Evolutionary conservation across 2,113 vertebrate species (phyloP), one percentile per base, ranked within the genome.

Genomic region (Pedionomus torquatus): DNA sequence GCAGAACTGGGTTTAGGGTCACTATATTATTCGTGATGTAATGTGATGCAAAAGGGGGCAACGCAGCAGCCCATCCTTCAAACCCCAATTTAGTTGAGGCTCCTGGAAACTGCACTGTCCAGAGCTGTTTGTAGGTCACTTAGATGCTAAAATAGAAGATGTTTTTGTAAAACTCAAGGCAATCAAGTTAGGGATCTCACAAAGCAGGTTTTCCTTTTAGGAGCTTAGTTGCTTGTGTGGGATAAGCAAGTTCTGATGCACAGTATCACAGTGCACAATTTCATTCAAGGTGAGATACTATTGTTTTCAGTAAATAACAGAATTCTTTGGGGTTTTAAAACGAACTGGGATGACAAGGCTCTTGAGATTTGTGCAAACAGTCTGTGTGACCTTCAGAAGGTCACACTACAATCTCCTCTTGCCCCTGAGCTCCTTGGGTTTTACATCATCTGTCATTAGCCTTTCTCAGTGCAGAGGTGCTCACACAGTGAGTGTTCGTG

Each of bases 401-500:
- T 54, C 41, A 75, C 46, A 8, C 13, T 7, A 9, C 18, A 39
- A 9, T 25, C 17, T 80, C 18, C 35, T 66, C 69, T 48, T 81
- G 28, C 9, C 16, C 43, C 26, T 4, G 44, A 44, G 24, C 12
- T 61, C 49, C 49, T 64, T 9, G 10, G 48, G 61, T 58, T 58
- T 52, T 58, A 13, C 10, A 2, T 31, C 37, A 43, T 17, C 12
- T 43, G 7, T 43, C 31, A 19, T 11, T 43, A 66, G 31, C 12
- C 24, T 74, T 74, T 84, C 35, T 31, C 26, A 74, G 54, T 5
- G 18, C 46, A 55, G 79, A 70, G 35, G 20, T 3, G 68, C 43
- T 39, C 21, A 5, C 2, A 1, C 7, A 14, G 33, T 2, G 17
- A 10, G 3, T 17, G 48, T 19, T 7, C 7, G 0, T 25, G 37